Percentiles rank a stretch among this genome's conserved stretches.
phyloP scores from a whole-genome alignment of 2,113 vertebrate genomes.

The Hippocampus zosterae region DNA sequence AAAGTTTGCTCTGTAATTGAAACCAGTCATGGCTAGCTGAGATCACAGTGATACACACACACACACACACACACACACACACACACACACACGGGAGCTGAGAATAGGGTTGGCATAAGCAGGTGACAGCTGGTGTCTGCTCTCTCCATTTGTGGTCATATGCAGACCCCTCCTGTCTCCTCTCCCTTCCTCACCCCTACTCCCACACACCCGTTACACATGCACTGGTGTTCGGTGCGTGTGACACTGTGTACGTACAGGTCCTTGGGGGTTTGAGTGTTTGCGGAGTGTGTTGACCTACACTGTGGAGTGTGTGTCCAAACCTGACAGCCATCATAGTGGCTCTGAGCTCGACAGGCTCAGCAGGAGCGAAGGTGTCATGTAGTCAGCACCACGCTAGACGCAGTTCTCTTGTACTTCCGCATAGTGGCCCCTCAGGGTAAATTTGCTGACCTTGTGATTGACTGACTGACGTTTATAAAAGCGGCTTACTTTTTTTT shows the following conservation, averaged over 20 bases:
- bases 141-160: constrained; percentile 70
- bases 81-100: constrained; percentile 45
- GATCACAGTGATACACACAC: constrained; percentile 49
- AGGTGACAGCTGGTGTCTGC: constrained; percentile 76
- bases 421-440: constrained; percentile 19
- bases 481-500: background rate
- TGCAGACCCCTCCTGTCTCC: constrained; percentile 49
- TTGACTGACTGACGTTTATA: constrained; percentile 5
- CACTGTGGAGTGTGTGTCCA: constrained; percentile 45
- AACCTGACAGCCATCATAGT: constrained; percentile 57
- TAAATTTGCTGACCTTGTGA: constrained; percentile 4
- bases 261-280: constrained; percentile 68
- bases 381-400: constrained; percentile 45
- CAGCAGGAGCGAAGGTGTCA: constrained; percentile 46
- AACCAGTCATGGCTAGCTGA: constrained; percentile 57
- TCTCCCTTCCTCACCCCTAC: constrained; percentile 18
- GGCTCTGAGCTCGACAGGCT: constrained; percentile 52
- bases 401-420: constrained; percentile 15
- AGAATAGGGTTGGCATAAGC: constrained; percentile 71
- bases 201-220: constrained; percentile 48
- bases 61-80: constrained; percentile 39
- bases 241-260: constrained; percentile 61
- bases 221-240: constrained; percentile 48
- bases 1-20: constrained; percentile 74
- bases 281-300: constrained; percentile 67